These are phyloP conservation scores for Coregonus sp. DNA, from an alignment of 2,797 vertebrate species.

Conservation along the genomic window DNA sequence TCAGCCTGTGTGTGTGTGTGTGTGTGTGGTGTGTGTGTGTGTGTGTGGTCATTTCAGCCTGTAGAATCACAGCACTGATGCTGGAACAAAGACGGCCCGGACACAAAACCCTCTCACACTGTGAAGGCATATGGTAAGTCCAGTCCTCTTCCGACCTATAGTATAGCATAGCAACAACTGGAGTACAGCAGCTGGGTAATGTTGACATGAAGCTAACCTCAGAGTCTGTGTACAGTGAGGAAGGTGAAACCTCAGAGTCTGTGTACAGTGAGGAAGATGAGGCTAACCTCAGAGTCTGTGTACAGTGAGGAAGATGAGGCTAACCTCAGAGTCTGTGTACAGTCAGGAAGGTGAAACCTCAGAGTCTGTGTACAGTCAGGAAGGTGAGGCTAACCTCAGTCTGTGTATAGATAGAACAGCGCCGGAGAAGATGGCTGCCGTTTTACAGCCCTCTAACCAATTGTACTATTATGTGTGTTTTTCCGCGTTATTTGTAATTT, in stretches of 20 bases:
- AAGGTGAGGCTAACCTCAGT: too few species aligned
- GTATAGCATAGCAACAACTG: not conserved
- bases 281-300: too few species aligned
- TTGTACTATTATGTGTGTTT: too few species aligned
- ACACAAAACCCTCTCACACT: constrained; percentile 53
- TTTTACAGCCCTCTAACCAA: too few species aligned
- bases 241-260: constrained; percentile 17
- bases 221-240: too few species aligned
- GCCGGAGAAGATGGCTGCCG: too few species aligned
- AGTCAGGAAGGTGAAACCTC: constrained; percentile 37
- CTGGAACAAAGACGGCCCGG: constrained; percentile 70
- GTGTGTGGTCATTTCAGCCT: not conserved
- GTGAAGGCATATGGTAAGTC: not conserved
- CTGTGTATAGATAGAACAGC: too few species aligned
- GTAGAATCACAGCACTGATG: not conserved
- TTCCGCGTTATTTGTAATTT: too few species aligned
- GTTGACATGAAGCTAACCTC: not conserved
- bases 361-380: too few species aligned
- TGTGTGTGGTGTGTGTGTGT: too few species aligned
- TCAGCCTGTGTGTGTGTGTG: too few species aligned
- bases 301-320: too few species aligned
- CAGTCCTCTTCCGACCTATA: not conserved
- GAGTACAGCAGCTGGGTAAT: not conserved
- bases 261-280: constrained; percentile 50
- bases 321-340: constrained; percentile 40